Evolutionary conservation across 2,113 vertebrate species (phyloP).

Genomic region (Oncorhynchus kisutch): DNA sequence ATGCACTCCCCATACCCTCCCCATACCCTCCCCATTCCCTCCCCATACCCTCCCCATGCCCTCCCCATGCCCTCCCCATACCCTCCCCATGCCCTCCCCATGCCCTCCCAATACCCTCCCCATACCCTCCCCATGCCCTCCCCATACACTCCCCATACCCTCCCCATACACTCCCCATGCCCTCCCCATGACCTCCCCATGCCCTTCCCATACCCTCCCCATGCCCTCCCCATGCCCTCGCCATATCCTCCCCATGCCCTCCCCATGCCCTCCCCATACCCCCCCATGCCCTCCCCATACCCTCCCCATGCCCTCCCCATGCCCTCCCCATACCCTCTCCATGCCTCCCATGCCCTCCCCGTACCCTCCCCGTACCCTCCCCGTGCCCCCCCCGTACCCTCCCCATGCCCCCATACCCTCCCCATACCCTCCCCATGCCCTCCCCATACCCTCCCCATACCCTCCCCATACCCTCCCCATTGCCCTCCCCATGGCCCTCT

Average conservation of each 20-base stretch:
- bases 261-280: slow-evolving; percentile 41
- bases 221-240: neutral
- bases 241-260: slow-evolving; percentile 10
- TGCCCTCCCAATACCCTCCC: neutral
- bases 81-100: neutral
- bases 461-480: slow-evolving; percentile 3
- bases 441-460: slow-evolving; percentile 48
- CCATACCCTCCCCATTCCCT: too few species aligned
- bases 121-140: too few species aligned
- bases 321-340: slow-evolving; percentile 32
- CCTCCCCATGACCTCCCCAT: neutral
- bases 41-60: neutral
- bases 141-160: neutral
- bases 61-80: neutral
- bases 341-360: slow-evolving; percentile 41
- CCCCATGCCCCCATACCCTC: too few species aligned
- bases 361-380: slow-evolving; percentile 25
- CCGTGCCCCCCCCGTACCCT: neutral
- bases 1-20: neutral
- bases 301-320: neutral
- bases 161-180: too few species aligned
- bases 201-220: neutral
- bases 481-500: neutral
- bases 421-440: slow-evolving; percentile 38
- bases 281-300: slow-evolving; percentile 43